phyloP scores from a whole-genome alignment of 2,888 invertebrate genomes.

The Drosophila aldrichi region DNA sequence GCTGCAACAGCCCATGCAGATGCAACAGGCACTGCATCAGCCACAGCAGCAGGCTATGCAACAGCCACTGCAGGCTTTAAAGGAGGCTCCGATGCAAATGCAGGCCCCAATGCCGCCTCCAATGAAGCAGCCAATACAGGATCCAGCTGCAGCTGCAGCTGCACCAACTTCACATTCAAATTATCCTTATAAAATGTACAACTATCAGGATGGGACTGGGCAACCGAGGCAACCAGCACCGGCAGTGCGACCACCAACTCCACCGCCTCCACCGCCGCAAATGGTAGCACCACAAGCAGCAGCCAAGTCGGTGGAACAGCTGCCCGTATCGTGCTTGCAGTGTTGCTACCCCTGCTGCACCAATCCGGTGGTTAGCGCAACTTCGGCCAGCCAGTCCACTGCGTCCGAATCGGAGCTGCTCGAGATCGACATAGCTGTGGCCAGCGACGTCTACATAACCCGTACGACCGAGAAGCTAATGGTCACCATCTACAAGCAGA shows the following conservation, averaged over 20 bases:
- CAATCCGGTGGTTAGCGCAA: neutral
- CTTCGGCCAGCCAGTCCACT: neutral
- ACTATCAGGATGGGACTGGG: neutral
- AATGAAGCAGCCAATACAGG: neutral
- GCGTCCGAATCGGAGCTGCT: neutral
- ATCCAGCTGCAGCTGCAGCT: neutral
- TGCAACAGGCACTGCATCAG: no score
- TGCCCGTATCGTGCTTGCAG: neutral
- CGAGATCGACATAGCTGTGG: slow-evolving; percentile 1
- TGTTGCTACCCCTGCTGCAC: neutral
- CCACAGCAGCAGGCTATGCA: no score
- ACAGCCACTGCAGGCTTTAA: no score
- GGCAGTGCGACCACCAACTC: neutral
- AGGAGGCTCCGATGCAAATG: no score
- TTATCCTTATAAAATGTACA: slow-evolving; percentile 3
- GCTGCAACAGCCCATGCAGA: no score
- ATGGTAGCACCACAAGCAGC: neutral
- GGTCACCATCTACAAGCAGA: slow-evolving; percentile 4
- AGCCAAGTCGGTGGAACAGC: neutral
- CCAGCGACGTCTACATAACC: slow-evolving; percentile 1
- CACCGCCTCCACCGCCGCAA: neutral
- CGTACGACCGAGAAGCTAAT: neutral
- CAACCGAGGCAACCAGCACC: no score
- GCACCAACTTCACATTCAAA: neutral
- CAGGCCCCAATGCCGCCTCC: no score